Percentiles rank a stretch among this genome's conserved stretches.
These are phyloP conservation scores for Crotophaga sulcirostris DNA, from an alignment of 2,113 vertebrate genomes.

Conservation along the genomic window DNA sequence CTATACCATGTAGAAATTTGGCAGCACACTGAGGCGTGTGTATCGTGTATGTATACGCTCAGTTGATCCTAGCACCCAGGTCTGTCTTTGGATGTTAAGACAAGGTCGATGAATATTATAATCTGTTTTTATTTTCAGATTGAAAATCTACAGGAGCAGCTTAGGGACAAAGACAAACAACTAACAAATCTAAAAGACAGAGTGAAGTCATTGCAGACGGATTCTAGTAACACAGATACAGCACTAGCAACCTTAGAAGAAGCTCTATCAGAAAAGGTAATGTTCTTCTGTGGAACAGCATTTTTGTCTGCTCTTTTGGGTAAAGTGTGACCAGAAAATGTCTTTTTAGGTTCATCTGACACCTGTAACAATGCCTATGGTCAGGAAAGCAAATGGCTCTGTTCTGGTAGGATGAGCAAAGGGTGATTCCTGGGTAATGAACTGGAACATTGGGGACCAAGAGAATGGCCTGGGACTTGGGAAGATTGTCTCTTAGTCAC, in stretches of 20 bases:
- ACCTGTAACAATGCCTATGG: background rate
- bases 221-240: constrained; percentile 97
- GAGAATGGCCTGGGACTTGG: background rate
- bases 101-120: background rate
- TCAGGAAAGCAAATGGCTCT: background rate
- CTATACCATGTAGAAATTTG: background rate
- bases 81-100: background rate
- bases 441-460: rapidly evolving
- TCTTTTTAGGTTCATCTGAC: background rate
- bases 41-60: background rate
- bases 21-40: background rate
- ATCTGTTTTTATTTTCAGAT: constrained; percentile 79
- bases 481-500: background rate
- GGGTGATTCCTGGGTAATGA: background rate
- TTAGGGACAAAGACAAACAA: constrained; percentile 97
- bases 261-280: constrained; percentile 96
- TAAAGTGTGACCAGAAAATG: background rate
- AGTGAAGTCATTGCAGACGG: constrained; percentile 93
- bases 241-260: constrained; percentile 93
- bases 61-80: background rate
- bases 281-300: background rate
- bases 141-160: constrained; percentile 96
- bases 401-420: background rate
- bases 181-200: constrained; percentile 91
- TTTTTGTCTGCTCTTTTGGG: background rate